These are phyloP conservation scores for Forbesichthys agassizii DNA, from an alignment of 2,113 vertebrate species.

Conservation along the genomic window DNA sequence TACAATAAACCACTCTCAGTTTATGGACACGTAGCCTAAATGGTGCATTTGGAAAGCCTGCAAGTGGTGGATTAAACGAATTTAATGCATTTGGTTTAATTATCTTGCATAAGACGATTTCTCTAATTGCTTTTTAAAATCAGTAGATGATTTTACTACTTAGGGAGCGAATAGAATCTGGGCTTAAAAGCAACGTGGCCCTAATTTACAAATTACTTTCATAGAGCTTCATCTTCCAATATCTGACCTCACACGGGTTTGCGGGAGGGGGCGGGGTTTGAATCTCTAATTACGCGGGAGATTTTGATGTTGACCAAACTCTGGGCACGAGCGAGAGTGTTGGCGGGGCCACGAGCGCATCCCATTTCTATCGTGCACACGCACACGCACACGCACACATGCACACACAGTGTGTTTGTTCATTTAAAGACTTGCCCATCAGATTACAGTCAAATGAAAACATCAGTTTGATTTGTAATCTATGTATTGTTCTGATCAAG, in stretches of 20 bases:
- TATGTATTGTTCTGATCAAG: constrained; percentile 9
- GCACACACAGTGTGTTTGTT: constrained; percentile 24
- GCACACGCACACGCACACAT: constrained; percentile 45
- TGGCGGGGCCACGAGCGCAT: too few relatives aligned
- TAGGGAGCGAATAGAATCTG: not conserved
- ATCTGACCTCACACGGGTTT: constrained; percentile 72
- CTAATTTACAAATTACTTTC: constrained; percentile 67
- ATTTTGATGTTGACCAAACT: constrained; percentile 67
- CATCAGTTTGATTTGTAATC: constrained; percentile 46
- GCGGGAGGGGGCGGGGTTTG: constrained; percentile 54
- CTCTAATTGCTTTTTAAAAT: constrained; percentile 72
- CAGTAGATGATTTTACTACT: not conserved
- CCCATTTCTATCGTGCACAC: not conserved
- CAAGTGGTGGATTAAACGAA: constrained; percentile 41
- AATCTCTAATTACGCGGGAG: constrained; percentile 76
- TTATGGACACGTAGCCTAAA: constrained; percentile 17
- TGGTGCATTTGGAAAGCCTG: constrained; percentile 33
- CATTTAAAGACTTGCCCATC: not conserved
- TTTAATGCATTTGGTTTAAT: constrained; percentile 47
- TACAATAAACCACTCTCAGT: not conserved
- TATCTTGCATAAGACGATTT: constrained; percentile 70
- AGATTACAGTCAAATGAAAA: constrained; percentile 42
- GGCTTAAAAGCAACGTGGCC: constrained; percentile 10
- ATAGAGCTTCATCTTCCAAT: constrained; percentile 76
- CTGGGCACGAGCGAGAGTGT: constrained; percentile 44